Conservation (phyloP, 92 coral and sea anemone genomes). For the Hydrozoanthus gracilis region DNA sequence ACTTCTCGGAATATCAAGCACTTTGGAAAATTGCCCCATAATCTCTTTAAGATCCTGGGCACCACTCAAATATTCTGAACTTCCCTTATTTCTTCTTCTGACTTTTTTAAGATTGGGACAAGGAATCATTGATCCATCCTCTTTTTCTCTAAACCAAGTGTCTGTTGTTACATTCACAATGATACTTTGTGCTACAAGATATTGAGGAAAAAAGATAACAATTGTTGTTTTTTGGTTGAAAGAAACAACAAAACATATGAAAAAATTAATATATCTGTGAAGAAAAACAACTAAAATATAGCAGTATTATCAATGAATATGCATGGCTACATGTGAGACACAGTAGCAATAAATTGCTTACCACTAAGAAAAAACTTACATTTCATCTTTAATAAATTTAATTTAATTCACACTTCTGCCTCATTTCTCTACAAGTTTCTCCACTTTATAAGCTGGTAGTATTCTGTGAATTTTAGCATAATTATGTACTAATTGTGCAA, state of each 20-base stretch:
- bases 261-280: not conserved
- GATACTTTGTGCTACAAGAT: constrained; percentile 51
- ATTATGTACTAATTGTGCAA: too few species aligned
- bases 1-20: constrained; percentile 60
- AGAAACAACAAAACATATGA: not conserved
- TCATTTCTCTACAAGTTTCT: too few species aligned
- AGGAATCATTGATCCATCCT: constrained; percentile 48
- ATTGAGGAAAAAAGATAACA: not conserved
- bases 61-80: constrained; percentile 60
- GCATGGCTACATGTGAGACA: too few species aligned
- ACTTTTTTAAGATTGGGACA: constrained; percentile 61
- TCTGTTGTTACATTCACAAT: constrained; percentile 75
- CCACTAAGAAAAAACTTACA: too few species aligned
- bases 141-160: constrained; percentile 73
- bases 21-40: constrained; percentile 68
- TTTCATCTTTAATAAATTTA: too few species aligned
- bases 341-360: too few species aligned
- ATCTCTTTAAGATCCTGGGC: constrained; percentile 72
- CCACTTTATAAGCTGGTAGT: too few species aligned
- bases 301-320: too few species aligned
- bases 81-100: constrained; percentile 45
- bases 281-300: not conserved
- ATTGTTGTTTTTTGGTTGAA: not conserved
- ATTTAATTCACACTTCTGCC: too few species aligned
- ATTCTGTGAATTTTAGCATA: too few species aligned